Conservation (phyloP, 2,797 vertebrate genomes). For the Chiroxiphia lanceolata region DNA sequence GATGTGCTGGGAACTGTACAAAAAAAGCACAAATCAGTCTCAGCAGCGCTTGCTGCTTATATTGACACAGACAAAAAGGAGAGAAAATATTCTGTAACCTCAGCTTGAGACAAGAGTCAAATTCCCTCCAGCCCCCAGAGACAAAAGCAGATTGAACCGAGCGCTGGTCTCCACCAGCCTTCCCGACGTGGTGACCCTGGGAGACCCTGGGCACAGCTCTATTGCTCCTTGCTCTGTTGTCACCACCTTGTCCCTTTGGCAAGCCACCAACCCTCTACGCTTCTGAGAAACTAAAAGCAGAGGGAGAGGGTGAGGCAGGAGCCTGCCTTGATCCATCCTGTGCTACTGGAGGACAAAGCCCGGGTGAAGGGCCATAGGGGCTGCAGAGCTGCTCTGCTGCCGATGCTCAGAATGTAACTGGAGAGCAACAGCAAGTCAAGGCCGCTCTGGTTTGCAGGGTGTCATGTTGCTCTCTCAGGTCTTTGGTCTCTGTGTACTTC, state of each 20-base stretch:
- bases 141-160: background rate
- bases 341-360: background rate
- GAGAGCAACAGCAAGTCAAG: fast-evolving
- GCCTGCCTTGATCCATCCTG: background rate
- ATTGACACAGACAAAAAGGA: background rate
- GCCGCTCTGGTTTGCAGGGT: background rate
- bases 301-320: background rate
- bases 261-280: fast-evolving
- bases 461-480: fast-evolving
- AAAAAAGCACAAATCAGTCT: slow-evolving; percentile 12
- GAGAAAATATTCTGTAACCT: slow-evolving; percentile 7
- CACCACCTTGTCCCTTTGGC: background rate
- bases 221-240: background rate
- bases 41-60: background rate
- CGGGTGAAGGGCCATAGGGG: fast-evolving
- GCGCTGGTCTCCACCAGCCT: background rate
- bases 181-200: fast-evolving
- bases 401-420: fast-evolving
- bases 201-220: background rate
- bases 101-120: background rate
- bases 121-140: background rate
- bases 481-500: background rate
- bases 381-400: background rate
- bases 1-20: slow-evolving; percentile 35
- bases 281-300: background rate